These are phyloP conservation scores for Nomada ferruginata DNA, from an alignment of 2,888 invertebrate genomes.

Conservation along the genomic window DNA sequence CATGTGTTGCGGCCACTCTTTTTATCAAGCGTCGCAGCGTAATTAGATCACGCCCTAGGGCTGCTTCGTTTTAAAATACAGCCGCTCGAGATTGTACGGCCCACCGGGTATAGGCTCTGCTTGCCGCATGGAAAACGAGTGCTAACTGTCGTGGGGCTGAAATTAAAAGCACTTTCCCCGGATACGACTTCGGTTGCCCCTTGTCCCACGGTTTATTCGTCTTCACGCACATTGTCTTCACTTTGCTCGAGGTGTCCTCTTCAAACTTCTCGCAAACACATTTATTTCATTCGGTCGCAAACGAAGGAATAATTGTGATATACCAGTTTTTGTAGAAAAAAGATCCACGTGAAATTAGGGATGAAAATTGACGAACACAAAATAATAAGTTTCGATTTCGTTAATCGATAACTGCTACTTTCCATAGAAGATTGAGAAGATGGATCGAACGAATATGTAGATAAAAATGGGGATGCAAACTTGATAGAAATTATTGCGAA, in stretches of 20 bases:
- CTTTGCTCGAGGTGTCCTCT: background rate
- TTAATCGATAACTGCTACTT: too few species aligned
- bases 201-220: slow-evolving; percentile 6
- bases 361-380: too few species aligned
- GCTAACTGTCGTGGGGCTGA: slow-evolving; percentile 10
- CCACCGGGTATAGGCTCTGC: slow-evolving; percentile 22
- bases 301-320: too few species aligned
- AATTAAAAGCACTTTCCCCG: slow-evolving; percentile 44
- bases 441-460: too few species aligned
- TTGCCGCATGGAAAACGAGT: slow-evolving; percentile 18
- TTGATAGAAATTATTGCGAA: too few species aligned
- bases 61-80: slow-evolving; percentile 50
- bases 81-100: slow-evolving; percentile 31
- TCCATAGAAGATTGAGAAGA: too few species aligned
- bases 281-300: too few species aligned
- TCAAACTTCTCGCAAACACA: background rate
- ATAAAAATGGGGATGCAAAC: too few species aligned
- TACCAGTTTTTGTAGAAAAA: too few species aligned
- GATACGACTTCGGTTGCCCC: background rate
- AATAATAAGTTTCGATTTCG: too few species aligned
- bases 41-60: slow-evolving; percentile 75
- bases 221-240: background rate
- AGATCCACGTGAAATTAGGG: too few species aligned
- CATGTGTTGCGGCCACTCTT: slow-evolving; percentile 57
- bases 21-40: slow-evolving; percentile 66